Conservation (phyloP, 53 echinoderm and acorn worm species). For the Paracentrotus lividus region DNA sequence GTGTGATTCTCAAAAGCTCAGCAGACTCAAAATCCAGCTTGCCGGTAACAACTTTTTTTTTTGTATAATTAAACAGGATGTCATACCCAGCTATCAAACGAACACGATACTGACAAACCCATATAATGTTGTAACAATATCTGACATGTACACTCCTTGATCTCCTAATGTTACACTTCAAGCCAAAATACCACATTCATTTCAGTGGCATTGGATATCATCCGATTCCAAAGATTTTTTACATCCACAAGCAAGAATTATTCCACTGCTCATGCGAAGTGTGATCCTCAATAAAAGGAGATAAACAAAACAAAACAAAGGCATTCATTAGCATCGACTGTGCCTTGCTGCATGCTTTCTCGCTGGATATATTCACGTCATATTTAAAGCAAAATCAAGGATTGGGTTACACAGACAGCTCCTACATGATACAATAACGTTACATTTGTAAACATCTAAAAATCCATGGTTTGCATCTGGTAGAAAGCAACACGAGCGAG, state of each 20-base stretch:
- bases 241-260: neutral
- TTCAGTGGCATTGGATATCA: neutral
- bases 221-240: neutral
- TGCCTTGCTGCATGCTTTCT: neutral
- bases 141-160: neutral
- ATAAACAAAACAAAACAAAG: neutral
- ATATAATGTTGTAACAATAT: neutral
- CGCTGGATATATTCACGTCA: neutral
- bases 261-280: neutral
- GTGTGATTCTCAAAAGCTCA: too few species aligned
- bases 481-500: neutral
- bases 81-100: too few species aligned
- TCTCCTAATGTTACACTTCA: neutral
- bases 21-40: too few species aligned
- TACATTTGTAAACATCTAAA: neutral
- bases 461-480: neutral
- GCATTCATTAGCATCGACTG: neutral
- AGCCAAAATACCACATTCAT: neutral
- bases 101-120: neutral
- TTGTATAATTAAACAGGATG: too few species aligned
- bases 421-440: neutral
- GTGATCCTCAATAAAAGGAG: neutral
- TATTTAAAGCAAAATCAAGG: constrained; percentile 11
- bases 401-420: neutral
- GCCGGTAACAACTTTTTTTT: too few species aligned